These are phyloP conservation scores for Taphrorychus bicolor DNA, from an alignment of 2,888 invertebrate genomes.

Conservation along the genomic window DNA sequence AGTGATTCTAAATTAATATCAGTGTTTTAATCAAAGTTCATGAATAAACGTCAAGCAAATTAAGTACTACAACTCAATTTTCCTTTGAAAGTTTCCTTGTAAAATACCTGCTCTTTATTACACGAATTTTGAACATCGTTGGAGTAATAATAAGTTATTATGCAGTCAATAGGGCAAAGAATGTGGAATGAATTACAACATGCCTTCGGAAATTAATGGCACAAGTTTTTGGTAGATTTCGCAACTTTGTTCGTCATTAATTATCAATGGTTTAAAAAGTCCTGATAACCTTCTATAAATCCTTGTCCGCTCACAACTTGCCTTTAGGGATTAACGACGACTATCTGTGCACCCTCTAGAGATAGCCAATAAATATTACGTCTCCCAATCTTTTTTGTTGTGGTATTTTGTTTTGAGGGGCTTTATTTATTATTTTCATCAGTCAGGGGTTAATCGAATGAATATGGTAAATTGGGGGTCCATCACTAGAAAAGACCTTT, in stretches of 20 bases:
- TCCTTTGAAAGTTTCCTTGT: not conserved
- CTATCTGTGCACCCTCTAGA: not conserved
- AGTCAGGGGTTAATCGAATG: too few relatives aligned
- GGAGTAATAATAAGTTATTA: not conserved
- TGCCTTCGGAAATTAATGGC: conserved; percentile 9
- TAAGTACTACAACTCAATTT: not conserved
- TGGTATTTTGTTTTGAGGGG: too few relatives aligned
- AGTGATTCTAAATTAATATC: too few relatives aligned
- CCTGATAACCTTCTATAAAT: conserved; percentile 10
- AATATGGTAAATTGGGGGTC: too few relatives aligned
- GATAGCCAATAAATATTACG: conserved; percentile 9
- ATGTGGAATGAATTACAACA: not conserved
- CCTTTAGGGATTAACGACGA: conserved; percentile 11
- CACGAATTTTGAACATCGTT: not conserved
- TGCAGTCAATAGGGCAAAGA: not conserved
- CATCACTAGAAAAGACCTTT: too few relatives aligned
- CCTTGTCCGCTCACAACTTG: conserved; percentile 13
- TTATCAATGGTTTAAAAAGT: conserved; percentile 12
- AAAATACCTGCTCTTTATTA: too few relatives aligned
- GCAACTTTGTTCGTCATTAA: conserved; percentile 15
- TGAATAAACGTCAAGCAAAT: too few relatives aligned
- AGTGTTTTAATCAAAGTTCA: too few relatives aligned
- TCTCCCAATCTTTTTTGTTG: not conserved
- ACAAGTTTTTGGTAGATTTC: conserved; percentile 13
- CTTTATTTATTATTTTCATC: too few relatives aligned